These are phyloP conservation scores for Eurosta solidaginis DNA, from an alignment of 1,140 invertebrate species.

Conservation along the genomic window DNA sequence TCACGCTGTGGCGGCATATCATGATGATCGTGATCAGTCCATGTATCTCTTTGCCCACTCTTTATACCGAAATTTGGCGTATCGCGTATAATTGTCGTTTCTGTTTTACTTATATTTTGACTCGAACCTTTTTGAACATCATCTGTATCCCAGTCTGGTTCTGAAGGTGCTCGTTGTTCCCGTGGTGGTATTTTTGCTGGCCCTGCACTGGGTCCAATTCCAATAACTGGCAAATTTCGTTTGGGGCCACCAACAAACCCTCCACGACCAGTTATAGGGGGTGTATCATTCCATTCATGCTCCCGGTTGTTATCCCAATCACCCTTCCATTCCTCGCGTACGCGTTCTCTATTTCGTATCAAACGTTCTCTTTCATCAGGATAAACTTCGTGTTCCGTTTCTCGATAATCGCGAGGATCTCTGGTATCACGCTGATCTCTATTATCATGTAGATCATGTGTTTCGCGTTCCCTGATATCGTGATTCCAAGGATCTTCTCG, in stretches of 20 bases:
- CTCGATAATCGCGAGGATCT: slow-evolving; percentile 46
- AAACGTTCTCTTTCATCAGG: slow-evolving; percentile 47
- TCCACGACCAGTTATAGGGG: slow-evolving; percentile 30
- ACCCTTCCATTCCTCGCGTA: slow-evolving; percentile 49
- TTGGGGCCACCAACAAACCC: slow-evolving; percentile 52
- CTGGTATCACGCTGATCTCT: slow-evolving; percentile 42
- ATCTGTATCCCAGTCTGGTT: slow-evolving; percentile 55
- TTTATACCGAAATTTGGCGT: slow-evolving; percentile 29
- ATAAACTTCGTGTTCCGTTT: slow-evolving; percentile 45
- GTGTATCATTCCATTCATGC: slow-evolving; percentile 39
- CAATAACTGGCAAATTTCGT: slow-evolving; percentile 31
- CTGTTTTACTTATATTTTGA: slow-evolving; percentile 34
- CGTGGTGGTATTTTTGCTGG: slow-evolving; percentile 13
- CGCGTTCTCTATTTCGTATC: slow-evolving; percentile 36
- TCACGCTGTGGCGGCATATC: slow-evolving; percentile 44
- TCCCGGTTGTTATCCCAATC: slow-evolving; percentile 43
- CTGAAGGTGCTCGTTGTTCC: slow-evolving; percentile 49
- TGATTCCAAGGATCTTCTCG: slow-evolving; percentile 52
- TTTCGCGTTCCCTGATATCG: slow-evolving; percentile 43
- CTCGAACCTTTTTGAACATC: slow-evolving; percentile 43
- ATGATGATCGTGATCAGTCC: slow-evolving; percentile 52
- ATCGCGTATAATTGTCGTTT: slow-evolving; percentile 41
- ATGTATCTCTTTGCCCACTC: slow-evolving; percentile 33
- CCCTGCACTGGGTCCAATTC: neutral
- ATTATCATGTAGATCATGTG: slow-evolving; percentile 38